Percentiles rank a stretch among this genome's conserved stretches.
These are phyloP conservation scores for Lomographa bimaculata DNA, from an alignment of 2,888 invertebrate genomes.

Conservation along the genomic window DNA sequence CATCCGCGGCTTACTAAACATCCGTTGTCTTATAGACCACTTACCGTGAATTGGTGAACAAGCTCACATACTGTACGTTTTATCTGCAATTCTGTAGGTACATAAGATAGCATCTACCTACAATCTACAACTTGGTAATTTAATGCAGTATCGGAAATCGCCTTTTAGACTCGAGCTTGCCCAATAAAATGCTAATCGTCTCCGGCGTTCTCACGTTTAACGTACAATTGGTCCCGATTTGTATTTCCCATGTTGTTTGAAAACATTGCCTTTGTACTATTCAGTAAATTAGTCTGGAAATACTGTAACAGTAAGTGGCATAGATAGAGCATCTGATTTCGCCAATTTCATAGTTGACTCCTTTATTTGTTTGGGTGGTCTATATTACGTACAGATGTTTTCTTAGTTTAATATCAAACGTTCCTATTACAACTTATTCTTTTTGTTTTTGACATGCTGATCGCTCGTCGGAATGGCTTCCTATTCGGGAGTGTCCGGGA, in stretches of 20 bases:
- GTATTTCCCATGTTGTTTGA: slow-evolving; percentile 17
- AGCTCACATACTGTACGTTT: slow-evolving; percentile 15
- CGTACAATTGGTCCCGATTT: slow-evolving; percentile 25
- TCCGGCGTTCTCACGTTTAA: slow-evolving; percentile 23
- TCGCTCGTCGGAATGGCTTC: slow-evolving; percentile 57
- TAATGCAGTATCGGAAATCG: slow-evolving; percentile 23
- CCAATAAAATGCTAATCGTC: slow-evolving; percentile 31
- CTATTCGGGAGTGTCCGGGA: slow-evolving; percentile 70
- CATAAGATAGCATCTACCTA: too few relatives aligned
- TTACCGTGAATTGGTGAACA: slow-evolving; percentile 23
- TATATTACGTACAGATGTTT: too few relatives aligned
- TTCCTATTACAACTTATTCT: not conserved
- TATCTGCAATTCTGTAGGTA: too few relatives aligned
- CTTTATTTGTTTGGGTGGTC: not conserved
- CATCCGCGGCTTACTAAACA: slow-evolving; percentile 26
- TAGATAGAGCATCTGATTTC: slow-evolving; percentile 10
- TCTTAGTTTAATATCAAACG: too few relatives aligned
- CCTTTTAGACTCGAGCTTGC: slow-evolving; percentile 18
- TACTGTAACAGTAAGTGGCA: too few relatives aligned
- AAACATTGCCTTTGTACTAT: slow-evolving; percentile 16
- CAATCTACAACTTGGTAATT: slow-evolving; percentile 20
- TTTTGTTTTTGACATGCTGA: slow-evolving; percentile 39
- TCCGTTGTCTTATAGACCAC: slow-evolving; percentile 22
- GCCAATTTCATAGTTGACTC: not conserved
- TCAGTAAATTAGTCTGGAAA: slow-evolving; percentile 15